Base-by-base conservation (phyloP, 2,888 invertebrate genomes). In the Phania funesta region DNA sequence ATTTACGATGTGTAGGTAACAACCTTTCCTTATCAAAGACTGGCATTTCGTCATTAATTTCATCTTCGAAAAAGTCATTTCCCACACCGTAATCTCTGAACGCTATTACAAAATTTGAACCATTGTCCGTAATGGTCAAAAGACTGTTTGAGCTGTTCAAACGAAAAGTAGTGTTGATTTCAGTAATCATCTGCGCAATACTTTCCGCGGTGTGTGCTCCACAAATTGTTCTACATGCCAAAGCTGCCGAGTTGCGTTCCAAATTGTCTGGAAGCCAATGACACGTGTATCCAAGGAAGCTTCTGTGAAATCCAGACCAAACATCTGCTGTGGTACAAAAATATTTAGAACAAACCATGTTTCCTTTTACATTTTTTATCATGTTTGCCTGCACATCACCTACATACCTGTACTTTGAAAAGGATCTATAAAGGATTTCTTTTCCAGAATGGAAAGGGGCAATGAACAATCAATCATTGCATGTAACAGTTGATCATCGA, bases 71-170 rank as follows among this genome's bases (percentile, higher is more conserved):
- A 20, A 52, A 38, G 38, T 41, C 11, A 44, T 54, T 54, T 38
- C 38, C 67, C 52, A 67, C 35, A 38, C 32, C 18, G 32, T 32
- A 54, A 54, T 29, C 56, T 35, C 56, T 35, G 35, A 56, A 56
- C 13, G 35, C 56, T 11, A 35, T 56, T 56, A 56, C 56, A 35
- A 56, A 56, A 56, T 32, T 54, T 9, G 29, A 29, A 16, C 35
- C 56, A 13, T 56, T 20, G 20, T 60, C 67, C 24, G 54, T 68
- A 11, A 75, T 44, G 11, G 75, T 67, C 56, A 67, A 24, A 38
- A 76, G 38, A 50, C 65, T 46, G 32, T 75, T 65, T 18, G 38
- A 54, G 20, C 32, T 44, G 26, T 32, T 75, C 18, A 75, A 46
- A 46, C 65, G 56, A 75, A 75, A 54, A 7, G 13, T 11, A 13